phyloP scores from a whole-genome alignment of 1,140 invertebrate genomes.

The Mamestra configurata region DNA sequence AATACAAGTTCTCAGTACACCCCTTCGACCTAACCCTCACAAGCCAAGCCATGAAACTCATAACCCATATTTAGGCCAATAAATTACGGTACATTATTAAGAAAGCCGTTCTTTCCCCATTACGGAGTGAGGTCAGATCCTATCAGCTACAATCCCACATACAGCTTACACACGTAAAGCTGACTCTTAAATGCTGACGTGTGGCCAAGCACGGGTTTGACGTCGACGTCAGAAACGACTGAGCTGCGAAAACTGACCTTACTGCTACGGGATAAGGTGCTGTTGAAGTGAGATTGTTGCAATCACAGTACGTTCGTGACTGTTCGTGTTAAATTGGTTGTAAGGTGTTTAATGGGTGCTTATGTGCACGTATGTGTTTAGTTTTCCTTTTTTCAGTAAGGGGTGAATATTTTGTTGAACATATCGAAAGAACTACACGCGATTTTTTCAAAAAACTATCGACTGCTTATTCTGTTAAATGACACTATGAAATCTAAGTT shows the following conservation, averaged over 20 bases:
- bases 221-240: background rate
- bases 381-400: background rate
- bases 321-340: constrained; percentile 28
- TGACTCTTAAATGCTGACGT: constrained; percentile 55
- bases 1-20: background rate
- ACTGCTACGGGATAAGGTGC: background rate
- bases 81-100: constrained; percentile 36
- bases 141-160: constrained; percentile 50
- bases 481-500: no score
- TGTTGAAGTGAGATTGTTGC: background rate
- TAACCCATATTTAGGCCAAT: constrained; percentile 42
- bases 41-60: background rate
- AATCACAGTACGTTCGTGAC: constrained; percentile 5
- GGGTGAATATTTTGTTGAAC: constrained; percentile 2
- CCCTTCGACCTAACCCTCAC: background rate
- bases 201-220: constrained; percentile 45
- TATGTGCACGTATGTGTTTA: constrained; percentile 8
- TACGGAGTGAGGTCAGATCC: constrained; percentile 52
- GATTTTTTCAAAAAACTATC: background rate
- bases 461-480: no score
- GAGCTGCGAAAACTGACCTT: background rate
- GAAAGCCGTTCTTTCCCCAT: background rate
- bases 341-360: constrained; percentile 33
- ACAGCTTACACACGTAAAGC: constrained; percentile 57
- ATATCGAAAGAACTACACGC: background rate